A percentile compares a stretch with the other conserved stretches of the same genome.
These are phyloP conservation scores for Coracopsis vasa DNA, from an alignment of 2,113 vertebrate genomes.

Conservation along the genomic window DNA sequence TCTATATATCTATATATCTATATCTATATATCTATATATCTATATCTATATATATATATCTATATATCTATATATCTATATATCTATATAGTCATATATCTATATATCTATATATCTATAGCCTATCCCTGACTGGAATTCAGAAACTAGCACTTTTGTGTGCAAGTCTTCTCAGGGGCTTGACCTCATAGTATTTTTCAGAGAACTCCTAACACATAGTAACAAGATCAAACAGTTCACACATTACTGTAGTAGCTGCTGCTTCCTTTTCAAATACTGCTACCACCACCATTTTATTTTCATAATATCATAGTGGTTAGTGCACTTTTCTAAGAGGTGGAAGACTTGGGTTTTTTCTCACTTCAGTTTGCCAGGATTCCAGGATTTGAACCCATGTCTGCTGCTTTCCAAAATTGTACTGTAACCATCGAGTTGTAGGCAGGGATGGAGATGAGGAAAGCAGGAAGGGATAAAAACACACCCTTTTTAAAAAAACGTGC, in stretches of 20 bases:
- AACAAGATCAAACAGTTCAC: background rate
- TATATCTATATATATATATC: too few relatives aligned
- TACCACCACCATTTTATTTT: background rate
- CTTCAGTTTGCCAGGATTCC: background rate
- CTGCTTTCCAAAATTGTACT: background rate
- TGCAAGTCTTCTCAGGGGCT: background rate
- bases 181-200: background rate
- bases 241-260: background rate
- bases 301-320: background rate
- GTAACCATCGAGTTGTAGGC: background rate
- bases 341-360: background rate
- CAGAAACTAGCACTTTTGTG: background rate
- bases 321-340: background rate
- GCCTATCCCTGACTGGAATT: background rate
- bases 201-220: background rate
- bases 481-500: accelerated
- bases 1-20: too few relatives aligned
- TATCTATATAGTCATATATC: too few relatives aligned
- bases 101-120: too few relatives aligned
- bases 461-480: background rate
- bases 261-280: background rate
- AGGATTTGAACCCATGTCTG: background rate
- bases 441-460: background rate
- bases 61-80: too few relatives aligned
- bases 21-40: too few relatives aligned